Conservation (phyloP, 64 coral and sea anemone genomes). For the Porites australiensis region DNA sequence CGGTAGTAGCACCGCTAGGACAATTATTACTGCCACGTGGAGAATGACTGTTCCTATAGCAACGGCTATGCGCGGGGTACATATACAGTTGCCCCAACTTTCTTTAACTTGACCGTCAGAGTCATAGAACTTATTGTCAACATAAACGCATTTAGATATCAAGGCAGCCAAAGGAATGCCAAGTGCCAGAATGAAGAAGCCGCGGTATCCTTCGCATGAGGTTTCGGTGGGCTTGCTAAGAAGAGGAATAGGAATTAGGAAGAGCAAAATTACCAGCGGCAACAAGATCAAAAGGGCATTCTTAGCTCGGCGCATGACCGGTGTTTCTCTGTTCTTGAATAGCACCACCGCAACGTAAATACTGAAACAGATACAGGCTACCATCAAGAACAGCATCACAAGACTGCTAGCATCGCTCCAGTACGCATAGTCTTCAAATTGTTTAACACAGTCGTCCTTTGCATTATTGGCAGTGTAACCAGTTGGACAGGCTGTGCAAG, state of each 20-base stretch:
- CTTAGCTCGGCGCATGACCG: slow-evolving; percentile 83
- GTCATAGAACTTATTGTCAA: slow-evolving; percentile 83
- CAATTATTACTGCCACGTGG: slow-evolving; percentile 75
- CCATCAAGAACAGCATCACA: slow-evolving; percentile 89
- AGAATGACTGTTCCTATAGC: slow-evolving; percentile 58
- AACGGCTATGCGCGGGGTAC: slow-evolving; percentile 72
- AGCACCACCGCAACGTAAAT: slow-evolving; percentile 80
- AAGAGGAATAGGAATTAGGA: slow-evolving; percentile 84
- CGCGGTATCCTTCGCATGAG: slow-evolving; percentile 88
- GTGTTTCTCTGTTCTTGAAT: slow-evolving; percentile 80
- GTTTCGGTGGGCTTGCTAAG: slow-evolving; percentile 80
- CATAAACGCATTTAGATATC: slow-evolving; percentile 67
- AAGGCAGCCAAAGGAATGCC: slow-evolving; percentile 89
- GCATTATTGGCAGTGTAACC: slow-evolving; percentile 57
- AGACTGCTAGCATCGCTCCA: slow-evolving; percentile 89
- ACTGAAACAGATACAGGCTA: slow-evolving; percentile 79
- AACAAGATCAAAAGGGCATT: slow-evolving; percentile 74
- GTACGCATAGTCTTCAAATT: slow-evolving; percentile 90
- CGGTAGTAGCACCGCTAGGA: slow-evolving; percentile 65
- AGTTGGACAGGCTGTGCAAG: slow-evolving; percentile 66
- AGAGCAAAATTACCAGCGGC: slow-evolving; percentile 86
- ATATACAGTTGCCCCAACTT: slow-evolving; percentile 59
- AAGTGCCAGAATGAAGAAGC: slow-evolving; percentile 80
- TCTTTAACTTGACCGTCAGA: slow-evolving; percentile 71
- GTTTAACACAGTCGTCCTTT: slow-evolving; percentile 74